Evolutionary conservation across 1,140 invertebrate species (phyloP).

Genomic region (Lepidurus couesii): DNA sequence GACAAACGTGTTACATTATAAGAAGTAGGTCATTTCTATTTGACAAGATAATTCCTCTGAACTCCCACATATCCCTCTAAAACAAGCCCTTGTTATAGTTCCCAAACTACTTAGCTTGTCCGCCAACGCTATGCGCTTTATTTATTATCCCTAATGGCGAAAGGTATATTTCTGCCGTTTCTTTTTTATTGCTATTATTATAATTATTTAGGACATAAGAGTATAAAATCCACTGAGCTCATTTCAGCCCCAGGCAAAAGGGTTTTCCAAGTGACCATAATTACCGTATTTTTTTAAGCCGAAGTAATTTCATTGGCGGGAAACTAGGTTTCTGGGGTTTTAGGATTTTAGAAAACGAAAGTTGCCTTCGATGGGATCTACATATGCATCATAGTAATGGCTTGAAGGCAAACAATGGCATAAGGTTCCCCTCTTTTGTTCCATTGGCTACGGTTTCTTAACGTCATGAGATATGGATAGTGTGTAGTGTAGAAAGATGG

Average conservation of each 20-base stretch:
- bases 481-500: too few relatives aligned
- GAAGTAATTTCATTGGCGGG: background rate
- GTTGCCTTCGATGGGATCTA: background rate
- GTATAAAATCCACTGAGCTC: background rate
- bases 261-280: constrained; percentile 2
- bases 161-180: background rate
- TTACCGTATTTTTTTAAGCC: background rate
- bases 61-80: background rate
- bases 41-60: background rate
- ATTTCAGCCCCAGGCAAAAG: background rate
- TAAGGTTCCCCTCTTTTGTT: background rate
- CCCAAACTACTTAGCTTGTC: background rate
- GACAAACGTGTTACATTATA: background rate
- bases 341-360: background rate
- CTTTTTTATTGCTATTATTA: background rate
- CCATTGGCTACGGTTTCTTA: background rate
- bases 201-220: background rate
- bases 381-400: background rate
- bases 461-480: background rate
- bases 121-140: background rate
- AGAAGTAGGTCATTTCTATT: background rate
- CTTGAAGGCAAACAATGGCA: background rate
- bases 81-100: background rate
- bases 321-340: background rate
- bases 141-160: constrained; percentile 19